phyloP scores from a whole-genome alignment of 1,140 invertebrate genomes.

The Tribolium castaneum region DNA sequence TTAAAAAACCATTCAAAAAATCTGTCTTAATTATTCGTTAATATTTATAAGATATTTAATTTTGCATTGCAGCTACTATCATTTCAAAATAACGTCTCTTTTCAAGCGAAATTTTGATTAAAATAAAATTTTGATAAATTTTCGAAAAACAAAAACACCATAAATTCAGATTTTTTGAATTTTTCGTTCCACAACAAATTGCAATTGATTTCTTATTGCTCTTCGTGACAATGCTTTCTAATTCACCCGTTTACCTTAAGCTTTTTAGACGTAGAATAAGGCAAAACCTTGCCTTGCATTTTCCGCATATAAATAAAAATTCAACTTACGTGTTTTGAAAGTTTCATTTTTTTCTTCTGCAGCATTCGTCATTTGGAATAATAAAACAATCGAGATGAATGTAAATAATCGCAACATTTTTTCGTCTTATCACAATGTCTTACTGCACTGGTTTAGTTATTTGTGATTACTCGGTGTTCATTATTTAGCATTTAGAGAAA shows the following conservation, averaged over 20 bases:
- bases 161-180: too few relatives aligned
- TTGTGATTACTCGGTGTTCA: neutral
- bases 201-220: neutral
- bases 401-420: neutral
- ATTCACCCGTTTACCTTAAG: conserved; percentile 18
- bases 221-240: neutral
- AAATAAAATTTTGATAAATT: too few relatives aligned
- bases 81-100: too few relatives aligned
- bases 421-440: conserved; percentile 15
- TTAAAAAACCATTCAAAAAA: too few relatives aligned
- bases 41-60: too few relatives aligned
- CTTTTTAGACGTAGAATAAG: neutral
- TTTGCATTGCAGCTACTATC: too few relatives aligned
- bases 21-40: too few relatives aligned
- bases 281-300: neutral
- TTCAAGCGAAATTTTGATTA: too few relatives aligned
- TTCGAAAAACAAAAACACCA: too few relatives aligned
- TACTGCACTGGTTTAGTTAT: neutral
- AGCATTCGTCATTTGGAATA: conserved; percentile 3
- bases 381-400: conserved; percentile 13
- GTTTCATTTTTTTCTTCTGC: conserved; percentile 42
- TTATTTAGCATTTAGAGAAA: conserved; percentile 23
- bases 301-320: conserved; percentile 21
- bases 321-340: conserved; percentile 47
- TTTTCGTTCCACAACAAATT: neutral